Conservation (phyloP, 2,113 vertebrate genomes). For the Ardeotis arabs region DNA sequence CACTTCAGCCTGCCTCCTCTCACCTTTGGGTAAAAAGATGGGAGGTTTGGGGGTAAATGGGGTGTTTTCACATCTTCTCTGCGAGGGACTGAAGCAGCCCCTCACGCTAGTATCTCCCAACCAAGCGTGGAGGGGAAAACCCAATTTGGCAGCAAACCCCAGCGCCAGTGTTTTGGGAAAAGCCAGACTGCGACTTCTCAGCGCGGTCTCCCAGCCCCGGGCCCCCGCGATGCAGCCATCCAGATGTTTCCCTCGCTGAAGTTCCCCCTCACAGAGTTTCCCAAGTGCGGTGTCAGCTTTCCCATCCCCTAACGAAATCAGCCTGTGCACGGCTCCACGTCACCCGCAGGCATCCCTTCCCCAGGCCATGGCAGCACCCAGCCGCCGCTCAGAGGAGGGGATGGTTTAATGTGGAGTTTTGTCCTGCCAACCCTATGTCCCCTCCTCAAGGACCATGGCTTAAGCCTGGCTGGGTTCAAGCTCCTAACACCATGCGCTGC, state of each 20-base stretch:
- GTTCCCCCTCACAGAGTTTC: background rate
- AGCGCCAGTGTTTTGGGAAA: background rate
- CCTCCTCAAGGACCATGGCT: background rate
- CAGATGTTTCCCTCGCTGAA: background rate
- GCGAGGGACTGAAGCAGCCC: background rate
- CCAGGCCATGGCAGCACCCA: background rate
- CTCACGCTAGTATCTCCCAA: background rate
- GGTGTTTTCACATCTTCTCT: background rate
- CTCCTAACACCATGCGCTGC: background rate
- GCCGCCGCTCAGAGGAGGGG: accelerated
- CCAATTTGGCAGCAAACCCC: background rate
- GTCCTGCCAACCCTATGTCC: background rate
- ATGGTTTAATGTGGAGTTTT: background rate
- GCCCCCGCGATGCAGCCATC: background rate
- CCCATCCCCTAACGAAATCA: background rate
- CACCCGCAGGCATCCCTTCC: background rate
- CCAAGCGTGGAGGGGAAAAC: background rate
- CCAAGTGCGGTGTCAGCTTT: background rate
- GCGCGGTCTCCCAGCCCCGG: background rate
- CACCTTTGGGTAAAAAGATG: background rate
- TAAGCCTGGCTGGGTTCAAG: background rate
- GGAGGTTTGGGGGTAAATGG: background rate
- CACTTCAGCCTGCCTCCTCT: background rate
- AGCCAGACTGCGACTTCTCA: background rate
- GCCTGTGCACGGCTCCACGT: background rate